Conservation (phyloP, 2,797 vertebrate genomes). For the Poecilia picta region DNA sequence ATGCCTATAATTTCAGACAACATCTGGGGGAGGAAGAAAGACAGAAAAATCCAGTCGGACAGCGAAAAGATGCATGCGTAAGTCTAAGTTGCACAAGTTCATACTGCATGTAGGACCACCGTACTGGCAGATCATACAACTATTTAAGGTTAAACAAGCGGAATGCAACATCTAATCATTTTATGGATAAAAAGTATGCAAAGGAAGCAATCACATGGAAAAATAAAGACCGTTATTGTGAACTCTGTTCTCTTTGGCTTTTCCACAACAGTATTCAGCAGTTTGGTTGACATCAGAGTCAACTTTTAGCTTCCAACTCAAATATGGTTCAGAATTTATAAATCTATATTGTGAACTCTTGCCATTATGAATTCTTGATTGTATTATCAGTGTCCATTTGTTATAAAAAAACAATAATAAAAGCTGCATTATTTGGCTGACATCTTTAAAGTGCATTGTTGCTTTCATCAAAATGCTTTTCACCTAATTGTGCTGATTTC, state of each 20-base stretch:
- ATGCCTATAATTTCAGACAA: background rate
- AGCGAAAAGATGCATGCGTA: background rate
- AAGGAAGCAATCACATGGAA: background rate
- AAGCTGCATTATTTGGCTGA: background rate
- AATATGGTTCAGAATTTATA: background rate
- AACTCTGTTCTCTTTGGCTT: background rate
- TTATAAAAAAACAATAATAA: background rate
- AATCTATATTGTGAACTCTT: background rate
- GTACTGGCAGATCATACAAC: background rate
- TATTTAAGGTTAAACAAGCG: background rate
- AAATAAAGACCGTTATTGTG: background rate
- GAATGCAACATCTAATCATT: background rate
- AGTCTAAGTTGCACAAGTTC: background rate
- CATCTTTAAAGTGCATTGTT: background rate
- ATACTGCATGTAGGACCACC: background rate
- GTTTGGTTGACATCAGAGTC: background rate
- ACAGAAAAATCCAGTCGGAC: background rate
- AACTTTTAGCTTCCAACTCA: background rate
- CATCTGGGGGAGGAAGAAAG: background rate
- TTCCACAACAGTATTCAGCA: background rate
- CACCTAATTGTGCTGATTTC: background rate
- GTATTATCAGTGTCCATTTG: background rate
- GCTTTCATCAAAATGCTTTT: background rate
- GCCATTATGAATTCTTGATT: background rate
- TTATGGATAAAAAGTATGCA: background rate